Evolutionary conservation across 1,140 invertebrate genomes (phyloP), one percentile per base, ranked within the genome.

Genomic region (Palaemon carinicauda): DNA sequence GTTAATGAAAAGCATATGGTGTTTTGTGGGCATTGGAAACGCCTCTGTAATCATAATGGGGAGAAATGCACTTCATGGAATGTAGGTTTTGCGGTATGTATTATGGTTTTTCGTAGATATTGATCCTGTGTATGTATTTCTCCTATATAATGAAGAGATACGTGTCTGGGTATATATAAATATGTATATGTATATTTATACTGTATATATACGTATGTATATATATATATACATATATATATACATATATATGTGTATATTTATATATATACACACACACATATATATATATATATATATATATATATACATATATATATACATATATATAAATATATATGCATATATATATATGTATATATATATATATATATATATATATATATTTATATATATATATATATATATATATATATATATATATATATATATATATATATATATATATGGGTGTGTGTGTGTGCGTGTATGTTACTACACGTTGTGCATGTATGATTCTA

Each of bases 381-480:
- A 24, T 71, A 10, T 71, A 24, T 71, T 21, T 73, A 27, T 73
- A 19, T 73, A 27, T 73, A 19, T 73, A 27, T 71, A 10, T 71
- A 24, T 71, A 10, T 71, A 24, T 71, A 10, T 71, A 24, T 71
- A 15, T 41, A 50, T 50, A 9, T 50, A 74, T 74, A 31, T 74
- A 74, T 74, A 31, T 17, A 73, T 73, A 73, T 29, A 73, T 73
- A 73, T 73, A 73, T 73, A 73, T 73, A 29, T 73, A 29, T 73
- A 29, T 73, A 73, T 73, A 29, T 73, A 29, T 73, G 41, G 19
- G 41, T 73, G 41, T 73, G 41, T 73, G 41, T 73, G 41, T 73
- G 41, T 29, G 41, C 41, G 41, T 15, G 41, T 29, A 29, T 73
- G 54, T 4, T n/a, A n/a, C n/a, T n/a, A n/a, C n/a, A n/a, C n/a